Base-by-base conservation (phyloP, 2,888 invertebrate species). In the Allygus modestus region DNA sequence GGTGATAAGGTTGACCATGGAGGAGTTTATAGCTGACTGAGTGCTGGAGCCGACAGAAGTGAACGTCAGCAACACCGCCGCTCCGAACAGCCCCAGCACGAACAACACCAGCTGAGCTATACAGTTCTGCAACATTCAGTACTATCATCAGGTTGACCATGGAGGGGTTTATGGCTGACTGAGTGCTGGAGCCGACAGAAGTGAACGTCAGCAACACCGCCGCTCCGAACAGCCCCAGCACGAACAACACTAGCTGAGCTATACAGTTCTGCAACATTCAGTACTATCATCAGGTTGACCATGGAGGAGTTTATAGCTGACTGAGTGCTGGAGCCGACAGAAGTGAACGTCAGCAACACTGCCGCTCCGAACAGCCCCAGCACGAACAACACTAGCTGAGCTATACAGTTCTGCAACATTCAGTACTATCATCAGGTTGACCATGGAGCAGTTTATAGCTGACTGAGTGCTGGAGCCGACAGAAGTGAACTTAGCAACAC, bases 11-110 rank as follows among this genome's bases (percentile, higher is more conserved):
- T 93, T 91, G 33, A 93, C 92, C 91, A 97, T 93, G 77, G 95
- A 93, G 69, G 93, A 92, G 84, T 93, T 92, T 87, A 97, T 94
- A 87, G 95, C 91, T 0, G 96, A 96, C 89, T 96, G 96, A 87
- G 97, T 93, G 86, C 93, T 92, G 81, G 97, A 97, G 90, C 96
- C 93, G 88, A 95, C 94, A 0, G 96, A 96, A 85, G 96, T 96
- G 91, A 94, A 95, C 90, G 96, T 95, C 85, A 97, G 90, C 0
- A 97, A 92, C 31, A 97, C 93, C 12, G 95, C 95, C 0, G 96
- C 93, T 0, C 97, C 97, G 0, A 94, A 90, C 28, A 96, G 90
- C 9, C 95, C 94, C 73, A 95, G 91, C 12, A 96, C 89, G 89
- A 97, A 96, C 77, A 94, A 92, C 5, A 94, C 91, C 12, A 93